These are phyloP conservation scores for Pseudocheirus occidentalis DNA, from an alignment of 2,797 vertebrate genomes.

Conservation along the genomic window DNA sequence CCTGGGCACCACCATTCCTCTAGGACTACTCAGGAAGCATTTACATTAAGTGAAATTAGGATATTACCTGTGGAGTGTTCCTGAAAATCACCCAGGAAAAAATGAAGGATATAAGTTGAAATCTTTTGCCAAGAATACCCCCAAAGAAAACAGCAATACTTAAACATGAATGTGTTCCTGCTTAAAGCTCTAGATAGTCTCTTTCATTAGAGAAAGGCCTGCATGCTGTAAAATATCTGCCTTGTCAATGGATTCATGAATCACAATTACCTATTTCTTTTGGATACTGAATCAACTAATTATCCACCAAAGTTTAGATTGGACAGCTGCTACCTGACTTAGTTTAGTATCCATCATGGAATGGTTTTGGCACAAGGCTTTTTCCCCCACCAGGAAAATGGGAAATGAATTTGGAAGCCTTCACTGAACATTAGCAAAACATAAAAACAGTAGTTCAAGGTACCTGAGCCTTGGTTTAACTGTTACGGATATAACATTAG, in stretches of 20 bases:
- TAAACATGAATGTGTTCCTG: constrained; percentile 77
- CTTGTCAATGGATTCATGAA: constrained; percentile 82
- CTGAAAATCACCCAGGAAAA: constrained; percentile 79
- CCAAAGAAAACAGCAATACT: constrained; percentile 78
- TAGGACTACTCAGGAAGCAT: neutral
- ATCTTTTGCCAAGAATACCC: constrained; percentile 78
- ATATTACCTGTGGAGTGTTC: constrained; percentile 71
- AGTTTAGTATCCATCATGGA: constrained; percentile 77
- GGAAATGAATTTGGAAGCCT: constrained; percentile 77
- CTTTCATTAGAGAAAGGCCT: constrained; percentile 81
- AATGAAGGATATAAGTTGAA: constrained; percentile 73
- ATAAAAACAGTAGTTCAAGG: constrained; percentile 58
- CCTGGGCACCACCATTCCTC: neutral
- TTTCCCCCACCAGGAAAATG: constrained; percentile 78
- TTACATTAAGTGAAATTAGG: constrained; percentile 67
- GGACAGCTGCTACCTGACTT: constrained; percentile 85
- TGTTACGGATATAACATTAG: constrained; percentile 45
- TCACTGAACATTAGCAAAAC: constrained; percentile 74
- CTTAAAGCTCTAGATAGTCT: constrained; percentile 75
- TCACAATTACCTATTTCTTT: constrained; percentile 84
- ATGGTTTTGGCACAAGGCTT: constrained; percentile 79
- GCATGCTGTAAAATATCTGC: constrained; percentile 76
- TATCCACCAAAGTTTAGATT: constrained; percentile 81
- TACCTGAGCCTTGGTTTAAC: constrained; percentile 66
- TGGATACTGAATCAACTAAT: constrained; percentile 82